Evolutionary conservation across 2,113 vertebrate species (phyloP).

Genomic region (Vanacampus margaritifer): DNA sequence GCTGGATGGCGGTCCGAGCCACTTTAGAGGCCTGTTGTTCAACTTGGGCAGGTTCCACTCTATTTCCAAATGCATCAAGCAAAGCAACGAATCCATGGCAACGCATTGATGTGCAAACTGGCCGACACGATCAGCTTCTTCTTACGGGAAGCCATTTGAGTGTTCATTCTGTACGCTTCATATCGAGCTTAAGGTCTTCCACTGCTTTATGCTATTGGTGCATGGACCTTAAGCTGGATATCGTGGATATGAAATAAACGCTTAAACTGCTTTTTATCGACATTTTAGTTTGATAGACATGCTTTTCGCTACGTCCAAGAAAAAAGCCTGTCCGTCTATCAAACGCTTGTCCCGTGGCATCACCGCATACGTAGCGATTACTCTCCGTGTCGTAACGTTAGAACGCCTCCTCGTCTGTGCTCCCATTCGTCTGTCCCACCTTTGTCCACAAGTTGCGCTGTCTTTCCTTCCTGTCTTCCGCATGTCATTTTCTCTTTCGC

Average conservation of each 20-base stretch:
- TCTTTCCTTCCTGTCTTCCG: slow-evolving; percentile 15
- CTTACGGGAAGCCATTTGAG: not conserved
- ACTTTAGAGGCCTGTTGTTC: too few relatives aligned
- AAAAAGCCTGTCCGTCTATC: slow-evolving; percentile 60
- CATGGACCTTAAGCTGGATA: too few relatives aligned
- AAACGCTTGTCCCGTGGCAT: slow-evolving; percentile 43
- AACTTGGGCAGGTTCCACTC: not conserved
- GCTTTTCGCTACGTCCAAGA: slow-evolving; percentile 52
- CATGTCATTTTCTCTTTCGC: slow-evolving; percentile 20
- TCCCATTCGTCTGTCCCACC: slow-evolving; percentile 57
- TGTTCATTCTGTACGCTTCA: not conserved
- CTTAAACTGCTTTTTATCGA: not conserved
- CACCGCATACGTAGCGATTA: slow-evolving; percentile 15
- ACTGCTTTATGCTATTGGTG: too few relatives aligned
- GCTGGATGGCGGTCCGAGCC: too few relatives aligned
- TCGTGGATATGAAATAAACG: not conserved
- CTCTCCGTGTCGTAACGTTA: slow-evolving; percentile 29
- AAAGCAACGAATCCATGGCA: not conserved
- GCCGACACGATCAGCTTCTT: not conserved
- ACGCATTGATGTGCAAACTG: not conserved
- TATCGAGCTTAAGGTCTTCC: not conserved
- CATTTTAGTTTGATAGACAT: slow-evolving; percentile 55
- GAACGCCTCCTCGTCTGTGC: slow-evolving; percentile 61
- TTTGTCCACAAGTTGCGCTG: slow-evolving; percentile 28
- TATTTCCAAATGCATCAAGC: not conserved